Evolutionary conservation across 2,888 invertebrate species (phyloP), one percentile per base, ranked within the genome.

Genomic region (Tyria jacobaeae): DNA sequence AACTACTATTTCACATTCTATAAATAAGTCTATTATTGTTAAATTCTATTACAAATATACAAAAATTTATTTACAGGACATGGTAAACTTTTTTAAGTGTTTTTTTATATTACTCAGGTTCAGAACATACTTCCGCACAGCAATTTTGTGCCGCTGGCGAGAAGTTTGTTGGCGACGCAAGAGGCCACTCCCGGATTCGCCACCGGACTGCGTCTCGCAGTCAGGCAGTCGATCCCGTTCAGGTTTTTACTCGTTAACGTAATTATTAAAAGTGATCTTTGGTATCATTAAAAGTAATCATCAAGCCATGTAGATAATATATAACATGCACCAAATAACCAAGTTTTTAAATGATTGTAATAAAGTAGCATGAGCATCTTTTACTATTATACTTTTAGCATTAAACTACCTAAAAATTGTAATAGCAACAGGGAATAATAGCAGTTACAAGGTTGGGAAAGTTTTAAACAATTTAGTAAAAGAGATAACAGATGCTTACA

Each of bases 121-220:
- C 87, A 92, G 96, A 48, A 94, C 96, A 65, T 96, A 96, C 83
- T 96, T 96, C 85, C 95, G 95, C 73, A 95, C 95, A 57, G 96
- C 96, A 3, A 95, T 96, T 60, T 75, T 91, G 34, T 96, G 96
- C 82, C 95, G 95, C 53, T 95, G 95, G 94, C 94, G 94, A 0
- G 89, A 89, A 27, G 80, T 84, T 25, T 80, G 85, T 69, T 80
- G 88, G 59, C 84, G 89, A 3, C 88, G 89, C 67, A 91, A 91
- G 80, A 82, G 91, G 41, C 83, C 89, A 21, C 88, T 88, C 1
- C 93, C 91, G 0, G 94, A 91, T 51, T 94, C 94, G 1, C 95
- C 94, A 9, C 91, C 94, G 68, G 94, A 94, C 71, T 89, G 87
- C 71, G 81, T 89, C 62, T 94, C 94, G 47, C 95, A 95, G 81